A percentile compares a stretch with the other conserved stretches of the same genome.
Conservation (phyloP, 2,113 vertebrate genomes). For the Saccopteryx leptura region DNA sequence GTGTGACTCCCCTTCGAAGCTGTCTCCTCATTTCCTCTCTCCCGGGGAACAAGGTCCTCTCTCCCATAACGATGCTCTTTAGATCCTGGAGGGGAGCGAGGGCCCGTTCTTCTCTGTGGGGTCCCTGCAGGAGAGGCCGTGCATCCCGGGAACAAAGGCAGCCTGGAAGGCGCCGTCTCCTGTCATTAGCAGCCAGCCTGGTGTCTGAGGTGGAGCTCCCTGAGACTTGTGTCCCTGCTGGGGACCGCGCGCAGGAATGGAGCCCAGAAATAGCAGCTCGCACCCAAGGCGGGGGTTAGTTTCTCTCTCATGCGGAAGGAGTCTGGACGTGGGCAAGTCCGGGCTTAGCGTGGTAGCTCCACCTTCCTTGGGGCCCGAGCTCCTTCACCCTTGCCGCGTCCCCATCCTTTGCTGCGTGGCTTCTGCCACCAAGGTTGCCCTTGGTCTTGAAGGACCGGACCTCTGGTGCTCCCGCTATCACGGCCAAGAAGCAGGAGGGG, state of each 20-base stretch:
- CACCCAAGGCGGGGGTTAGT: neutral
- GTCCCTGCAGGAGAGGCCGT: neutral
- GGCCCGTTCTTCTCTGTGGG: neutral
- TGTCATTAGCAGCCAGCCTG: neutral
- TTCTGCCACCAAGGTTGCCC: no score
- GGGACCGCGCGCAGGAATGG: no score
- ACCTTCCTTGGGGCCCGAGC: no score
- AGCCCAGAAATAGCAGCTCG: neutral
- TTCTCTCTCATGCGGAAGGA: rapidly evolving
- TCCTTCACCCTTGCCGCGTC: neutral
- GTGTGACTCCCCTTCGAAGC: neutral
- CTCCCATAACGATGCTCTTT: no score
- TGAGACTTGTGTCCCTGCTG: neutral
- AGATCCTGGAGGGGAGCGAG: neutral
- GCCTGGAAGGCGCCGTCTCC: neutral
- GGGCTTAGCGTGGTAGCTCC: no score
- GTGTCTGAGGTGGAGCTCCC: neutral
- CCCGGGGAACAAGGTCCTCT: neutral
- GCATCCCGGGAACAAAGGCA: neutral
- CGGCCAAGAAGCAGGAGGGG: neutral
- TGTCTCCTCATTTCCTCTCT: neutral
- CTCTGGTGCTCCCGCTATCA: rapidly evolving
- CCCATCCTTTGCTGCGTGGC: neutral
- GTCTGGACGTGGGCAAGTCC: rapidly evolving
- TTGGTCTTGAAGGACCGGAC: neutral